Percentiles rank a stretch among this genome's conserved stretches.
phyloP scores from a whole-genome alignment of 2,113 vertebrate species.

The Vicugna pacos region DNA sequence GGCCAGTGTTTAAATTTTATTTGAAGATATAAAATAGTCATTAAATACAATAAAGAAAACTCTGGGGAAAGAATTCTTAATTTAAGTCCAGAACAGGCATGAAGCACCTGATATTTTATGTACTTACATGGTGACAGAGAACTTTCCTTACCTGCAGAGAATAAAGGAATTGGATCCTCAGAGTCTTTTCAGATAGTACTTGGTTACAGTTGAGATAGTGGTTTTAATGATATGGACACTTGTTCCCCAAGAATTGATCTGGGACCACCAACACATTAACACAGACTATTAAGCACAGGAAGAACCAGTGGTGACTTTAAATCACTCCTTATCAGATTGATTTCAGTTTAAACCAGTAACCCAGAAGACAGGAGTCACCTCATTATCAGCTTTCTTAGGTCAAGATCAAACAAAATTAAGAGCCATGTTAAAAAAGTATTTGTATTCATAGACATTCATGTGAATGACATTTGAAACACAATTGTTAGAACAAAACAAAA shows the following conservation, averaged over 20 bases:
- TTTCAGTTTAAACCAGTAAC: slow-evolving; percentile 55
- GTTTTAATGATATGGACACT: slow-evolving; percentile 62
- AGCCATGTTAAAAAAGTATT: slow-evolving; percentile 24
- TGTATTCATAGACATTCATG: slow-evolving; percentile 43
- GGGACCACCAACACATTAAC: slow-evolving; percentile 10
- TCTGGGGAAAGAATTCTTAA: not conserved
- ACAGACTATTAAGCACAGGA: slow-evolving; percentile 47
- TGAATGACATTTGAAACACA: slow-evolving; percentile 61
- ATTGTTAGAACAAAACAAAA: slow-evolving; percentile 63
- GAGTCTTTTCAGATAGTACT: not conserved
- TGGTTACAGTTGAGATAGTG: slow-evolving; percentile 1
- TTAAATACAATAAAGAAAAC: slow-evolving; percentile 41
- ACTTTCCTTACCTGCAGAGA: not conserved
- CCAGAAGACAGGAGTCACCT: not conserved
- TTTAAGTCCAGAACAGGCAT: slow-evolving; percentile 3
- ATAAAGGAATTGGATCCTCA: not conserved
- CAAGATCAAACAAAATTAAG: slow-evolving; percentile 61
- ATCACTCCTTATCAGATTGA: slow-evolving; percentile 43
- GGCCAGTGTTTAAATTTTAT: slow-evolving; percentile 28
- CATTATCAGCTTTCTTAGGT: slow-evolving; percentile 61
- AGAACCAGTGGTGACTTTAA: slow-evolving; percentile 22
- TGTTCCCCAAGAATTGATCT: slow-evolving; percentile 43
- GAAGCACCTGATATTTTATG: not conserved
- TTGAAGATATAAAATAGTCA: not conserved
- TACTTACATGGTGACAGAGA: not conserved